These are phyloP conservation scores for Digitonthophagus gazella DNA, from an alignment of 2,888 invertebrate species.

Conservation along the genomic window DNA sequence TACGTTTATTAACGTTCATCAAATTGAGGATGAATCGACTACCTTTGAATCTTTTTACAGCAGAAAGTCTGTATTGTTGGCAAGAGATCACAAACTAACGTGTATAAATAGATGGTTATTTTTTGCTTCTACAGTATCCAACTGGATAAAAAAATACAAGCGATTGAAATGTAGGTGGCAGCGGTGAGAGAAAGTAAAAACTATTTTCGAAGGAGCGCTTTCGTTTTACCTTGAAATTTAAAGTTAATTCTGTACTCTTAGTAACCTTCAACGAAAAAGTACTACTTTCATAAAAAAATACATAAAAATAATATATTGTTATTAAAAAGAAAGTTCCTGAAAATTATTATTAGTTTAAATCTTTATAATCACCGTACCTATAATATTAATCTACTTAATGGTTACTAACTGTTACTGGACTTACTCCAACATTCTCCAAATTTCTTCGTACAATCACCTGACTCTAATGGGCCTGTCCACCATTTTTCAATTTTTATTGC, in stretches of 20 bases:
- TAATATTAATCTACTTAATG: too few species aligned
- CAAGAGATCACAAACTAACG: background rate
- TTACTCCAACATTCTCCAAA: background rate
- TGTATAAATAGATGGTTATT: background rate
- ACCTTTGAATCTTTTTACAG: background rate
- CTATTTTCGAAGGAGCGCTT: background rate
- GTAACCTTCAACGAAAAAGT: background rate
- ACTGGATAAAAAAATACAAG: background rate
- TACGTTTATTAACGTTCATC: background rate
- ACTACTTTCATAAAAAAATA: too few species aligned
- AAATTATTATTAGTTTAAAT: too few species aligned
- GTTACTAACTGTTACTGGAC: too few species aligned
- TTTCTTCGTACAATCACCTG: too few species aligned
- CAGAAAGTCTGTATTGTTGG: background rate
- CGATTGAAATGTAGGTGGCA: background rate
- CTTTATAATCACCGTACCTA: too few species aligned
- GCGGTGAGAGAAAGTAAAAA: background rate
- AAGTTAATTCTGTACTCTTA: background rate
- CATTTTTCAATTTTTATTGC: too few species aligned
- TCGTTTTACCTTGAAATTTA: background rate
- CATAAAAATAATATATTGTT: too few species aligned
- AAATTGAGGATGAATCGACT: background rate
- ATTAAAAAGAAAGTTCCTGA: too few species aligned
- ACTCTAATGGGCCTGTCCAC: too few species aligned
- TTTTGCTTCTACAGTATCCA: background rate